phyloP scores from a whole-genome alignment of 2,797 vertebrate species.

The Clarias fuscus region DNA sequence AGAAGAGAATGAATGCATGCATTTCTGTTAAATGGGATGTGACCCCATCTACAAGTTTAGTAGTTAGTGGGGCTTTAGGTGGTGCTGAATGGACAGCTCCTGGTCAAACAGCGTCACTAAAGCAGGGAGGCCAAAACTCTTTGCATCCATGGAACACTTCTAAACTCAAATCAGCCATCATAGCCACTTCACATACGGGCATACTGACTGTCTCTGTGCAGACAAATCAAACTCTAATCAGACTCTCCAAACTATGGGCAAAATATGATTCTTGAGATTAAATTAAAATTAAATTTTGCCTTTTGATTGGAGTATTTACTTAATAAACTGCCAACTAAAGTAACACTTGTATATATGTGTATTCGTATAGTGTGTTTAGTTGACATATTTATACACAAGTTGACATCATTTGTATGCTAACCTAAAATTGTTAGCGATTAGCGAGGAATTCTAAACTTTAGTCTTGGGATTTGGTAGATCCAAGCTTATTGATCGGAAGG shows the following conservation, averaged over 20 bases:
- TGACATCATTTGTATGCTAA: neutral
- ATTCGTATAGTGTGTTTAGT: no score
- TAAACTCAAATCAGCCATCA: neutral
- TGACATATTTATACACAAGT: no score
- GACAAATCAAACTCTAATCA: no score
- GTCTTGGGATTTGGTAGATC: neutral
- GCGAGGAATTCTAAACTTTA: neutral
- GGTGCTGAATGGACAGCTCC: constrained; percentile 62
- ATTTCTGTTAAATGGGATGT: neutral
- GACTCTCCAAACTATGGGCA: no score
- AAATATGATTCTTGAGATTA: neutral
- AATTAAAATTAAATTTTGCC: neutral
- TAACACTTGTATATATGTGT: no score
- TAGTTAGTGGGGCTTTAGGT: neutral
- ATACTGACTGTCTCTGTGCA: no score
- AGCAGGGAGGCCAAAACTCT: neutral
- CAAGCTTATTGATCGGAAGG: neutral
- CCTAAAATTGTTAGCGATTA: neutral
- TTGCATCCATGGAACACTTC: neutral
- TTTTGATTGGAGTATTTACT: neutral
- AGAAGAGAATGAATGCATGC: neutral
- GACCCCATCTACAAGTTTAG: neutral
- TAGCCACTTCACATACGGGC: neutral
- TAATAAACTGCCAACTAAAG: neutral
- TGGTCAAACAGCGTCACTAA: neutral